These are phyloP conservation scores for Drosophila mojavensis DNA, from an alignment of 1,140 invertebrate species.

Conservation along the genomic window DNA sequence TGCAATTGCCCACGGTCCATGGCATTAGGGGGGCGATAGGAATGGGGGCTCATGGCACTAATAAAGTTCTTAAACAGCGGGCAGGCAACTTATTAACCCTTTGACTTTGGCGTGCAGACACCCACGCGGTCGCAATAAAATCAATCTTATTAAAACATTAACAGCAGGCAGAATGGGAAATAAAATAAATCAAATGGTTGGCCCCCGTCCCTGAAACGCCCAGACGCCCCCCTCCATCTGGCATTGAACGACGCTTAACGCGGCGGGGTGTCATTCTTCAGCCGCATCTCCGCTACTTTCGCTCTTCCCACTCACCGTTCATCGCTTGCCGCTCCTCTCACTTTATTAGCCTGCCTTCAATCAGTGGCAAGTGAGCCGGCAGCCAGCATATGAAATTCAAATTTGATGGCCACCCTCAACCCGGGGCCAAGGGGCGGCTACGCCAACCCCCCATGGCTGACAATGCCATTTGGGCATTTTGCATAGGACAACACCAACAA, in stretches of 20 bases:
- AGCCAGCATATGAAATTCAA: conserved; percentile 80
- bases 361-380: conserved; percentile 53
- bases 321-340: conserved; percentile 12
- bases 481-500: conserved; percentile 44
- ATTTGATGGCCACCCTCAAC: conserved; percentile 61
- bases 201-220: conserved; percentile 24
- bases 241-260: conserved; percentile 64
- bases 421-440: conserved; percentile 16
- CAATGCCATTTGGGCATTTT: conserved; percentile 54
- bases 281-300: not conserved
- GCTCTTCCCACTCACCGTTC: not conserved
- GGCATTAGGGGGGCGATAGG: not conserved
- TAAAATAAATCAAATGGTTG: conserved; percentile 80
- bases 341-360: conserved; percentile 79
- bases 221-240: not conserved
- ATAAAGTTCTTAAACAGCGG: conserved; percentile 72
- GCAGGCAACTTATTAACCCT: conserved; percentile 74
- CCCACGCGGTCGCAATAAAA: conserved; percentile 71
- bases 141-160: conserved; percentile 83
- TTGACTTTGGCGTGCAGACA: conserved; percentile 47
- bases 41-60: conserved; percentile 36
- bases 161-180: conserved; percentile 69
- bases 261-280: conserved; percentile 55
- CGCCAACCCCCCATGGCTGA: conserved; percentile 44
- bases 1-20: not conserved